phyloP scores from a whole-genome alignment of 2,113 vertebrate genomes.

The Toxotes chatareus region DNA sequence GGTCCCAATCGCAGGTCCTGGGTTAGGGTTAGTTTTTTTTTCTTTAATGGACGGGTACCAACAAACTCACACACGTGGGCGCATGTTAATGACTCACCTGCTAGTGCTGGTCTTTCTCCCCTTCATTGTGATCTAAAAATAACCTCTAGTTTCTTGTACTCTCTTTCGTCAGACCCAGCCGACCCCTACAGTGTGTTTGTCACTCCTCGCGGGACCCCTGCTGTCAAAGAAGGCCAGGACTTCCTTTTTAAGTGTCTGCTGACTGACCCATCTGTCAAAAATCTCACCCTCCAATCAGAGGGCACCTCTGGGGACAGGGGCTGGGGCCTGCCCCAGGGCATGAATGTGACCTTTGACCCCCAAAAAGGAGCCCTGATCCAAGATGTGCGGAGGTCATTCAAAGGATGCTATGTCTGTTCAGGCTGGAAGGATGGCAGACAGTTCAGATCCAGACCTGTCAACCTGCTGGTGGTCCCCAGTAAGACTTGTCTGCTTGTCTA shows the following conservation, averaged over 20 bases:
- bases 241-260: conserved; percentile 75
- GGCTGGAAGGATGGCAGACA: conserved; percentile 62
- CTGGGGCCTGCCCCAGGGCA: conserved; percentile 39
- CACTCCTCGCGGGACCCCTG: rapidly evolving
- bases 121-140: neutral
- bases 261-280: conserved; percentile 68
- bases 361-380: conserved; percentile 83
- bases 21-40: no score
- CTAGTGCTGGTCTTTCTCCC: neutral
- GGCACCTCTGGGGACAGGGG: neutral
- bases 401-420: conserved; percentile 80
- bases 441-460: conserved; percentile 63
- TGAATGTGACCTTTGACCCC: conserved; percentile 72
- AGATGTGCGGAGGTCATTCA: conserved; percentile 69
- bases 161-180: conserved; percentile 37
- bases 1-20: no score
- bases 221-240: conserved; percentile 60
- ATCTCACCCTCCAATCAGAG: conserved; percentile 68
- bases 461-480: conserved; percentile 83
- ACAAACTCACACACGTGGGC: no score
- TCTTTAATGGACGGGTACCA: no score
- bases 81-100: neutral
- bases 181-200: conserved; percentile 62
- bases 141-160: conserved; percentile 7
- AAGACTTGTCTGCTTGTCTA: conserved; percentile 67